Conservation (phyloP, 2,113 vertebrate genomes). For the Micronycteris hirsuta region DNA sequence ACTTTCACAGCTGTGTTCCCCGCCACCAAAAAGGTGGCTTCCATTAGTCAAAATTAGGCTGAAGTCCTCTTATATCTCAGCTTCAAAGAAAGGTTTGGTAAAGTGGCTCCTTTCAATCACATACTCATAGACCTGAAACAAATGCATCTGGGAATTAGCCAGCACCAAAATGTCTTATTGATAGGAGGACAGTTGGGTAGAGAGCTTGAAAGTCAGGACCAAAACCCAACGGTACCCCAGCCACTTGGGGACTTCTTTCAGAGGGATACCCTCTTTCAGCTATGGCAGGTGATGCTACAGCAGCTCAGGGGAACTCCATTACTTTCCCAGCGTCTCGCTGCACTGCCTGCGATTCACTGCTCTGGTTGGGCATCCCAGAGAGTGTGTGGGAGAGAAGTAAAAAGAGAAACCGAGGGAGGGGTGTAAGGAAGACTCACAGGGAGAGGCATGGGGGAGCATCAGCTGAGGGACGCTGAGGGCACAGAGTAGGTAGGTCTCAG, state of each 20-base stretch:
- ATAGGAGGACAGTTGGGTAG: neutral
- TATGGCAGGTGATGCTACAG: neutral
- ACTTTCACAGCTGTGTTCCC: neutral
- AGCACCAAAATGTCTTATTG: neutral
- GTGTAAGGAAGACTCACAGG: accelerated
- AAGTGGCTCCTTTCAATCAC: neutral
- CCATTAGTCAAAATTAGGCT: neutral
- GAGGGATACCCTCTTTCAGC: neutral
- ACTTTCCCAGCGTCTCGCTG: neutral
- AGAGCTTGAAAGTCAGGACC: neutral
- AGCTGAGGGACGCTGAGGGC: neutral
- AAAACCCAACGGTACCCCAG: neutral
- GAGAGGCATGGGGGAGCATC: neutral
- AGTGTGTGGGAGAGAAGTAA: neutral
- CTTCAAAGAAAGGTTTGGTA: conserved; percentile 35
- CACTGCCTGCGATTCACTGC: neutral
- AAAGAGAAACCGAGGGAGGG: accelerated
- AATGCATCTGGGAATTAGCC: neutral
- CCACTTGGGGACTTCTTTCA: neutral
- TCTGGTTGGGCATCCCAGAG: neutral
- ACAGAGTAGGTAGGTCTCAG: neutral
- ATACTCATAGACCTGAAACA: neutral
- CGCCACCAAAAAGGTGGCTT: neutral
- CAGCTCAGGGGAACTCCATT: neutral
- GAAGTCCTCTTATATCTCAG: neutral